These are phyloP conservation scores for Chaetoderma sp. DNA, from an alignment of 2,888 invertebrate species.

Conservation along the genomic window DNA sequence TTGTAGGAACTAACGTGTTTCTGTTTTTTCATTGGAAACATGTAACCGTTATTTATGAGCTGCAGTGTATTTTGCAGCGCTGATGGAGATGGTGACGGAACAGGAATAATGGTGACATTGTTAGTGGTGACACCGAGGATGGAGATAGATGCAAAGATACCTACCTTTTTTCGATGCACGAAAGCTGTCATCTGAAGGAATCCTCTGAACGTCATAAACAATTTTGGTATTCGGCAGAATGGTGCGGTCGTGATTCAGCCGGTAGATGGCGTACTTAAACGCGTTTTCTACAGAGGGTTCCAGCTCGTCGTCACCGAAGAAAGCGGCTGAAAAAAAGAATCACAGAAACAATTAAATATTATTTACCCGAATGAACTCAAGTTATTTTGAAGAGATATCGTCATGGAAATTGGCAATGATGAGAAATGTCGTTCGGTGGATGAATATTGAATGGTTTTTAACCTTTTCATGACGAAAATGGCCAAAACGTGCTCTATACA, in stretches of 20 bases:
- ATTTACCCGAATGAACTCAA: slow-evolving; percentile 22
- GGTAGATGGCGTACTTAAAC: slow-evolving; percentile 57
- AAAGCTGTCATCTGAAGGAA: slow-evolving; percentile 91
- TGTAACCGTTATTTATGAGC: too few relatives aligned
- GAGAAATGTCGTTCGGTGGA: background rate
- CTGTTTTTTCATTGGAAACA: too few relatives aligned
- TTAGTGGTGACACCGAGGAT: background rate
- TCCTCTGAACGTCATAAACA: slow-evolving; percentile 88
- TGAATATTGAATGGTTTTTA: background rate
- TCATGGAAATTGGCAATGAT: background rate
- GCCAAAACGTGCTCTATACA: background rate
- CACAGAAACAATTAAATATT: slow-evolving; percentile 11
- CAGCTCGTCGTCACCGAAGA: slow-evolving; percentile 55
- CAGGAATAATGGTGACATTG: background rate
- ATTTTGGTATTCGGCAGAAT: slow-evolving; percentile 69
- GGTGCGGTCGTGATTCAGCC: slow-evolving; percentile 54
- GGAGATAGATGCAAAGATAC: slow-evolving; percentile 32
- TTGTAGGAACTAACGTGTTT: too few relatives aligned
- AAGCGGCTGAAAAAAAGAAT: slow-evolving; percentile 46
- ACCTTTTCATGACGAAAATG: background rate
- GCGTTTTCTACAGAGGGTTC: slow-evolving; percentile 50
- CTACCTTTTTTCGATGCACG: slow-evolving; percentile 93
- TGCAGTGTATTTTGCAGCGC: background rate
- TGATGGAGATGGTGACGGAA: background rate
- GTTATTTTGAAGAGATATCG: slow-evolving; percentile 17